A percentile compares a stretch with the other conserved stretches of the same genome.
Conservation (phyloP, 2,797 vertebrate species). For the Sebastes oblongus region DNA sequence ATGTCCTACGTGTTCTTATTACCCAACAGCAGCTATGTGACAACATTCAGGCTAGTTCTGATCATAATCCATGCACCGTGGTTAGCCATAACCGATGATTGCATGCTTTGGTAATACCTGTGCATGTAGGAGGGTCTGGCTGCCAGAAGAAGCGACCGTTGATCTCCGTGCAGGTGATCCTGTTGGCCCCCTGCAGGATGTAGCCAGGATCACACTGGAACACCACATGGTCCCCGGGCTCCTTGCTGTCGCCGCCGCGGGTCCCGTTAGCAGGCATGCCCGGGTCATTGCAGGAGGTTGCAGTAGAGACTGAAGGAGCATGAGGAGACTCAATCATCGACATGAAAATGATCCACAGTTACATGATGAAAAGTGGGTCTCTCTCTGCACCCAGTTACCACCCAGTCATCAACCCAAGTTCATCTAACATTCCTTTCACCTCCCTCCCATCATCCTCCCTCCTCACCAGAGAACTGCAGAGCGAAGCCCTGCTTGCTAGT, state of each 20-base stretch:
- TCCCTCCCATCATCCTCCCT: background rate
- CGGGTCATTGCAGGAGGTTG: constrained; percentile 96
- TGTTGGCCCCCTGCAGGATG: constrained; percentile 88
- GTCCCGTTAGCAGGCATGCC: constrained; percentile 95
- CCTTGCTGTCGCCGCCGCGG: constrained; percentile 91
- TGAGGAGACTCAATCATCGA: background rate
- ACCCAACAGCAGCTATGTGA: background rate
- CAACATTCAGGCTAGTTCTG: background rate
- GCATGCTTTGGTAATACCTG: constrained; percentile 45
- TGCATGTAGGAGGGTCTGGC: constrained; percentile 94
- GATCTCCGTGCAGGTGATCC: constrained; percentile 95
- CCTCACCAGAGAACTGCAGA: constrained; percentile 93
- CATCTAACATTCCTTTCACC: background rate
- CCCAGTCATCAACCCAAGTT: background rate
- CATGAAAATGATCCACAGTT: background rate
- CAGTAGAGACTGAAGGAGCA: constrained; percentile 88
- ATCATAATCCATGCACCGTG: background rate
- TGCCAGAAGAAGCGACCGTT: constrained; percentile 98
- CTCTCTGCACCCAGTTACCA: background rate
- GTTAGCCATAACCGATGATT: background rate
- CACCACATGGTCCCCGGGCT: constrained; percentile 91
- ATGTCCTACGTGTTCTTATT: background rate
- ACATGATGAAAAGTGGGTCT: background rate
- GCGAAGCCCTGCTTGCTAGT: constrained; percentile 99
- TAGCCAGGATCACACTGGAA: constrained; percentile 98